phyloP scores from a whole-genome alignment of 2,113 vertebrate genomes.

The Crotalus viridis region DNA sequence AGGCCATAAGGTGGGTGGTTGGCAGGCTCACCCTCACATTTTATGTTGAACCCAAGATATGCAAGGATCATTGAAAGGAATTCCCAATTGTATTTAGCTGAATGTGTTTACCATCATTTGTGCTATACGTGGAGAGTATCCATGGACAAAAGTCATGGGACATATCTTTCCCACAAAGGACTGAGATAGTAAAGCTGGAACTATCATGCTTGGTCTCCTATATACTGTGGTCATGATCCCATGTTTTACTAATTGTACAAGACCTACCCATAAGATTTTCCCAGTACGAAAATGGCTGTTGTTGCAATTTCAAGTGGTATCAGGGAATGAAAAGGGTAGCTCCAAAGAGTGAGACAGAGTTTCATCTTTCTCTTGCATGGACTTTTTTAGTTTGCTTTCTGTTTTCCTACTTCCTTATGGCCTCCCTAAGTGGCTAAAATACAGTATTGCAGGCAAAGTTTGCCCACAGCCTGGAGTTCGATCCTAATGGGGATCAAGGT shows the following conservation, averaged over 20 bases:
- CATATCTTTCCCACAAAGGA: not conserved
- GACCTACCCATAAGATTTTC: too few species aligned
- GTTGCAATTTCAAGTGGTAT: not conserved
- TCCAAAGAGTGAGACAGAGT: not conserved
- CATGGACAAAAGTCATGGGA: not conserved
- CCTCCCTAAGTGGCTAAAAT: not conserved
- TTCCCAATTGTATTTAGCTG: not conserved
- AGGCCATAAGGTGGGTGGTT: not conserved
- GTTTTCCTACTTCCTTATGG: conserved; percentile 29
- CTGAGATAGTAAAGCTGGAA: not conserved
- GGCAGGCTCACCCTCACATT: not conserved
- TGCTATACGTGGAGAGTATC: not conserved
- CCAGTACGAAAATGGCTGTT: not conserved
- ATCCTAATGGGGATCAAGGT: not conserved
- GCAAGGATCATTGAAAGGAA: not conserved
- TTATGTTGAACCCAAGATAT: not conserved
- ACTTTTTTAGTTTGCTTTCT: conserved; percentile 1
- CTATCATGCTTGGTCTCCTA: not conserved
- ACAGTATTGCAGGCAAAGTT: not conserved
- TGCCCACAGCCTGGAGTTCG: not conserved
- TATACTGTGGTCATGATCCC: not conserved
- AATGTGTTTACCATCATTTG: not conserved
- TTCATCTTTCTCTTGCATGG: not conserved
- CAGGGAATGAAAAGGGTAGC: not conserved
- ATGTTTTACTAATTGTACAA: not conserved